Base-by-base conservation (phyloP, 2,888 invertebrate species). In the Ypsolopha scabrella region DNA sequence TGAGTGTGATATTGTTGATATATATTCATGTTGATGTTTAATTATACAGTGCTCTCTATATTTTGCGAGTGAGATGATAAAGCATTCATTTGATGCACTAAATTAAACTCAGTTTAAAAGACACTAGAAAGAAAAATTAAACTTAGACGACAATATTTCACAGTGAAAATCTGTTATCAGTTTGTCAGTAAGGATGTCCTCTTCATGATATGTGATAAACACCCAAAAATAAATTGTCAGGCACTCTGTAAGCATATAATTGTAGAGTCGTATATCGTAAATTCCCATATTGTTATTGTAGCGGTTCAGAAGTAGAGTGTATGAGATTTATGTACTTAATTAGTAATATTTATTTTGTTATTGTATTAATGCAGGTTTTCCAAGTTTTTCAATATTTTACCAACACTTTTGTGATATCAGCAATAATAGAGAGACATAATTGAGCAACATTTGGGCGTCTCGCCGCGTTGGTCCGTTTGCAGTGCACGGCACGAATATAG, bases 351-450 rank as follows among this genome's bases (percentile, higher is more conserved):
- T 75, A 75, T 75, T 81, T 77, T 75, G 68, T 77, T 74, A 72
- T 74, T 73, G 72, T 77, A 79, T 81, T 77, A 70, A 69, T 77
- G 70, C 75, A 70, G 69, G 74, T 76, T 70, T 76, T 74, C 70
- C 44, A 10, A 73, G 72, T 70, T 68, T 70, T 44, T 71, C 61
- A 64, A 73, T 72, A 73, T 68, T 65, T 67, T 65, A 64, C 72
- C 72, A 72, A 80, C 74, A 67, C 76, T 74, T 67, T 80, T 85
- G 85, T 83, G 85, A 86, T 83, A 83, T 80, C 69, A 83, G 82
- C 83, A 83, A 83, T 82, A 85, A 82, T 80, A 75, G 74, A 75
- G 73, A 78, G 72, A 78, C 74, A 73, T 66, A 67, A 73, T 63
- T 67, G 69, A 72, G 67, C 72, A 75, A 69, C 74, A 71, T 67